Base-by-base conservation (phyloP, 2,113 vertebrate genomes). In the Morone saxatilis region DNA sequence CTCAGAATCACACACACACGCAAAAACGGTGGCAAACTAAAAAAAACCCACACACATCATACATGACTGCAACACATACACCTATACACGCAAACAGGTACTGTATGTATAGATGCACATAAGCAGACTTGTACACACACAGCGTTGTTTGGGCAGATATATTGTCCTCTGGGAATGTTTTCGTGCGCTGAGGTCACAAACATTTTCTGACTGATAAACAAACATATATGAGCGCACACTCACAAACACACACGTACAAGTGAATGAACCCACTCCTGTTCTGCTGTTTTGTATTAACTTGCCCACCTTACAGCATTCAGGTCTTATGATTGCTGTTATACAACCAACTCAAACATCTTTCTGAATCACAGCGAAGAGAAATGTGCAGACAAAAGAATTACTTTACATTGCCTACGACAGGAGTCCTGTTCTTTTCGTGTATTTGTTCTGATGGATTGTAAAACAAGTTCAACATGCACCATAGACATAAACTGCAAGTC, bases 1-100 rank as follows among this genome's bases (percentile, higher is more conserved):
- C 74, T 83, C 76, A 69, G 75, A 85, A 79, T 69, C 71, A 66
- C 74, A 78, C 43, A 59, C 53, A 78, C 70, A 80, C 59, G 50
- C 16, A 78, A 36, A 79, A 20, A 81, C 7, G 66, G 13, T 50
- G 36, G 22, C 54, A 22, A 13, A 76, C 40, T 20, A 56, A 36
- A 59, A 31, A 60, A 66, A 68, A 40, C 36, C 36, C 36, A 80
- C 41, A 38, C 61, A 66, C 47, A 22, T 11, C 31, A 31, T 31
- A 31, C 31, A 31, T 31, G 31, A 31, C 31, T 31, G 31, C 31
- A 31, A 31, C 31, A 4, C 31, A 31, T 31, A 3, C 31, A 31
- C 31, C 31, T 53, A 12, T 10, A 47, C 45, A 47, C 45, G 13
- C 45, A 68, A 36, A 78, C 48, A 66, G 7, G 25, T 16, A 54